These are phyloP conservation scores for Metaphire vulgaris DNA, from an alignment of 1,140 invertebrate genomes.

Conservation along the genomic window DNA sequence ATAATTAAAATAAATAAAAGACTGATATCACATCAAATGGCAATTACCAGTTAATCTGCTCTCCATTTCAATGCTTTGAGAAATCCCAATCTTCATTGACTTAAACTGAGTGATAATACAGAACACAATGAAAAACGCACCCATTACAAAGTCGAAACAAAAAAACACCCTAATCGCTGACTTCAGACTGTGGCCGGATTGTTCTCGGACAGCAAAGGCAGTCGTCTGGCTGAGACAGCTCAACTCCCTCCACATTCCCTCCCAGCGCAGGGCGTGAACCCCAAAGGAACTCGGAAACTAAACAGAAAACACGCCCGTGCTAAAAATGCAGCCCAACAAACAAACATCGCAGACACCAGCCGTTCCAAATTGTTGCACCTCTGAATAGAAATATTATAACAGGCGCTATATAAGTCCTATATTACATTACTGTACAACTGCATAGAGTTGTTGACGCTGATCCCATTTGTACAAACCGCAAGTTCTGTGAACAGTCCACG, in stretches of 20 bases:
- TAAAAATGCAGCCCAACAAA: conserved; percentile 7
- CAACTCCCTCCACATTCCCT: conserved; percentile 70
- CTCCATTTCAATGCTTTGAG: background rate
- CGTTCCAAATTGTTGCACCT: too few relatives aligned
- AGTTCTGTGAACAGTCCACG: conserved; percentile 49
- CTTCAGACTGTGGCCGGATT: conserved; percentile 76
- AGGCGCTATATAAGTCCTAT: background rate
- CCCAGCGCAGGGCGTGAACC: conserved; percentile 72
- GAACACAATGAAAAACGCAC: background rate
- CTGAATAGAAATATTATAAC: background rate
- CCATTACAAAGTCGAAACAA: background rate
- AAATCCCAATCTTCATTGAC: background rate
- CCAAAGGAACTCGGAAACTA: conserved; percentile 47
- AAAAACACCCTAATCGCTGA: conserved; percentile 60
- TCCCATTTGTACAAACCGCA: conserved; percentile 22
- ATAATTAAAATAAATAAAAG: too few relatives aligned
- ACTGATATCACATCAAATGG: too few relatives aligned
- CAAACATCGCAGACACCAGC: too few relatives aligned
- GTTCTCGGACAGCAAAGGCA: conserved; percentile 72
- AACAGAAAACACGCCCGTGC: conserved; percentile 20
- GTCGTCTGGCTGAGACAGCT: conserved; percentile 59
- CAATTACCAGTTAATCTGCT: too few relatives aligned
- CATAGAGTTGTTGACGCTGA: background rate
- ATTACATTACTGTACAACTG: background rate
- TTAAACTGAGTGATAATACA: background rate